phyloP scores from a whole-genome alignment of 2,113 vertebrate genomes.

The Columba janthina region DNA sequence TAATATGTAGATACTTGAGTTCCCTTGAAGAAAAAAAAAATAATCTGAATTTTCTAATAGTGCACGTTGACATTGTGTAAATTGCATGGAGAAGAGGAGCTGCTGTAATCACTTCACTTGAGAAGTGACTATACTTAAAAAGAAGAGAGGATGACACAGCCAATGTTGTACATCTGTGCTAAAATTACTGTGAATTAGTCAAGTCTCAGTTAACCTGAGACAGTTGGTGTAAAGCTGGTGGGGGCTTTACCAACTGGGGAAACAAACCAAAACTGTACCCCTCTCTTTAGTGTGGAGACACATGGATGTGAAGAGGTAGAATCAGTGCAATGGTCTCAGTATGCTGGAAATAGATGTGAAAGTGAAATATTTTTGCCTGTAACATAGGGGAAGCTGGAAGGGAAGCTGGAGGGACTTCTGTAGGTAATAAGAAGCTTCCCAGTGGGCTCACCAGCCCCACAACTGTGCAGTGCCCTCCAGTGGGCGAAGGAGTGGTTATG shows the following conservation, averaged over 20 bases:
- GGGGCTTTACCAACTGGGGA: background rate
- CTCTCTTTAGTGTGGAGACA: background rate
- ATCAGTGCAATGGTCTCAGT: background rate
- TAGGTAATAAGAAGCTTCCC: background rate
- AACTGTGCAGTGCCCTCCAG: background rate
- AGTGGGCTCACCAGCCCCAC: background rate
- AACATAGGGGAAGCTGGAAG: background rate
- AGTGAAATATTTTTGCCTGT: background rate
- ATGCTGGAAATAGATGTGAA: background rate
- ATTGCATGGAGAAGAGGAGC: background rate
- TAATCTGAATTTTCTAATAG: background rate
- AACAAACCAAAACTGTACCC: background rate
- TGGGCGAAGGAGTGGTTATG: background rate
- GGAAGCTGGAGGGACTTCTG: background rate
- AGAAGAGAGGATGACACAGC: background rate
- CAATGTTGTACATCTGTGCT: background rate
- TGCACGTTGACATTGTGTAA: background rate
- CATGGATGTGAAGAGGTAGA: accelerated
- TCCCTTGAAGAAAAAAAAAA: background rate
- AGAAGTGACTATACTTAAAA: constrained; percentile 3
- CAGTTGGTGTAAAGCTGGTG: background rate
- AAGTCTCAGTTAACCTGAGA: background rate
- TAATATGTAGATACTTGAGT: constrained; percentile 29
- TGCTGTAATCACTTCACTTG: constrained; percentile 22
- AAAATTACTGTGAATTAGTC: background rate